Evolutionary conservation across 1,140 invertebrate species (phyloP).

Genomic region (Magallana angulata): DNA sequence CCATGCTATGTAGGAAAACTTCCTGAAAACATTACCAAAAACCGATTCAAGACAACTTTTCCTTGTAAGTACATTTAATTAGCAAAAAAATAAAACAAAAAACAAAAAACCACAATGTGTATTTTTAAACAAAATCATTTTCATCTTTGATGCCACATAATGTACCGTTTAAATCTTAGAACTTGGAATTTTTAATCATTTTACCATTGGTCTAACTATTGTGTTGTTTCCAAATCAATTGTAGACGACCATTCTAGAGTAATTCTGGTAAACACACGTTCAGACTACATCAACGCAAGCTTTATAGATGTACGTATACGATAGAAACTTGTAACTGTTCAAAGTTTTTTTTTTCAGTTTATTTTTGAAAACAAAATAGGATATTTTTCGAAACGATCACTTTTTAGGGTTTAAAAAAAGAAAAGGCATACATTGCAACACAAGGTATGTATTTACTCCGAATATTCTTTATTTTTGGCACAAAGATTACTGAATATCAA

Average conservation of each 20-base stretch:
- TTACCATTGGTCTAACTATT: background rate
- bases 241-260: constrained; percentile 35
- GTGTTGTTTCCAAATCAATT: background rate
- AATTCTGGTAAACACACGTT: background rate
- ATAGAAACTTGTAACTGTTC: background rate
- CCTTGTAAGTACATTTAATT: background rate
- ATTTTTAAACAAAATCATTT: too few species aligned
- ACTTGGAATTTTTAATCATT: too few species aligned
- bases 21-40: background rate
- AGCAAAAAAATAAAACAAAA: too few species aligned
- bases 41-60: background rate
- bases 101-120: too few species aligned
- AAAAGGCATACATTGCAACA: background rate
- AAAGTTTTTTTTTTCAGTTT: too few species aligned
- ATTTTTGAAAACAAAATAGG: too few species aligned
- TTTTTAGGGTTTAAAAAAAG: background rate
- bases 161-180: background rate
- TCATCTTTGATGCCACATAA: too few species aligned
- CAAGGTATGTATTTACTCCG: background rate
- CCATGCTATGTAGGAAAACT: background rate
- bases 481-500: background rate
- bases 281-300: constrained; percentile 39
- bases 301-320: background rate
- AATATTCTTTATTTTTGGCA: background rate
- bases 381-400: too few species aligned